These are phyloP conservation scores for Riptortus pedestris DNA, from an alignment of 1,140 invertebrate species.

Conservation along the genomic window DNA sequence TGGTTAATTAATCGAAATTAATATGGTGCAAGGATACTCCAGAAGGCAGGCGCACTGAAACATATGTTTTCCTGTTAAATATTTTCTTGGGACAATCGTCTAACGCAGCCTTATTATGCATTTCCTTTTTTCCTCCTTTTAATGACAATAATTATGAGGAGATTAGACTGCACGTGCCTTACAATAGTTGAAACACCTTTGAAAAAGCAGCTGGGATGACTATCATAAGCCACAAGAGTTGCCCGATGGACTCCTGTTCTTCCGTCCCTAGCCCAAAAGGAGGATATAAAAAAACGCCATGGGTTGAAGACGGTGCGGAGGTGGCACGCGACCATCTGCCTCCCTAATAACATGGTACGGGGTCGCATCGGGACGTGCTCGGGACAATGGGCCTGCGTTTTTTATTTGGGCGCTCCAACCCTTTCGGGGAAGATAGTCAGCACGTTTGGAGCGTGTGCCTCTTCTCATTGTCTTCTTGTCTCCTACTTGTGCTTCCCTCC, in stretches of 20 bases:
- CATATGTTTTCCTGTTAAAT: too few species aligned
- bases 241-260: neutral
- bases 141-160: too few species aligned
- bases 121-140: too few species aligned
- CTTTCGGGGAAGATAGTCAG: conserved; percentile 3
- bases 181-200: too few species aligned
- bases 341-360: neutral
- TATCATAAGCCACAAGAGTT: conserved; percentile 3
- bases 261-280: neutral
- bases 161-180: too few species aligned
- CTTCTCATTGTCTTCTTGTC: neutral
- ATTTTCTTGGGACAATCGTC: too few species aligned
- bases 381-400: neutral
- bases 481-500: too few species aligned
- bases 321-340: conserved; percentile 12
- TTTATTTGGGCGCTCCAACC: neutral
- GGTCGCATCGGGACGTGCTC: neutral
- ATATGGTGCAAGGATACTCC: too few species aligned
- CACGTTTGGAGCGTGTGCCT: neutral
- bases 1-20: too few species aligned
- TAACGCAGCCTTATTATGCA: too few species aligned
- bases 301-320: neutral
- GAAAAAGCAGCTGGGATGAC: neutral
- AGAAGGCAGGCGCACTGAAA: too few species aligned
- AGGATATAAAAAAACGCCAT: neutral